These are phyloP conservation scores for Paramuricea clavata DNA, from an alignment of 92 coral and sea anemone species.

Conservation along the genomic window DNA sequence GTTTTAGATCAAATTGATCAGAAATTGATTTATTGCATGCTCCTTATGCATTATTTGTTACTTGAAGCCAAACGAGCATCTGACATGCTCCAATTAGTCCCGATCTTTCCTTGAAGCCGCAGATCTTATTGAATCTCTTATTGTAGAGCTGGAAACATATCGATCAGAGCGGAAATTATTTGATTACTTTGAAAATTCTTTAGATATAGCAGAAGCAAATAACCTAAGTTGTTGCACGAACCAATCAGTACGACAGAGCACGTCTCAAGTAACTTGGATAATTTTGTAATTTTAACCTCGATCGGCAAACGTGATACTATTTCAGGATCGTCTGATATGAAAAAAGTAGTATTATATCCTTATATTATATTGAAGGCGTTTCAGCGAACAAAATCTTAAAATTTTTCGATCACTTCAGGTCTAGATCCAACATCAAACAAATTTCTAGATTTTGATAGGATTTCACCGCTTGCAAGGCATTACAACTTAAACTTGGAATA, in stretches of 20 bases:
- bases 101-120: not conserved
- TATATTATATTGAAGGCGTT: no score
- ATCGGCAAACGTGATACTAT: not conserved
- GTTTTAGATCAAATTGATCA: conserved; percentile 1
- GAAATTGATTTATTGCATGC: conserved; percentile 15
- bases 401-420: conserved; percentile 1
- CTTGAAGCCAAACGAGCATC: not conserved
- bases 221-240: not conserved
- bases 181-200: not conserved
- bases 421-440: not conserved
- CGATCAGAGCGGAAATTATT: not conserved
- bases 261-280: not conserved
- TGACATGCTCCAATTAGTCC: not conserved
- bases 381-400: not conserved
- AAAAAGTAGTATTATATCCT: not conserved
- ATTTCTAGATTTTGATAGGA: not conserved
- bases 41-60: conserved; percentile 10
- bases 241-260: not conserved
- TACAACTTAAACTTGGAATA: conserved; percentile 26
- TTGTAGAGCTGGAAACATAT: not conserved
- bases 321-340: conserved; percentile 7
- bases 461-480: conserved; percentile 7
- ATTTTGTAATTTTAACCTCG: not conserved
- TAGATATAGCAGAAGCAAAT: not conserved
- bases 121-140: conserved; percentile 8